Evolutionary conservation across 1,140 invertebrate species (phyloP), one percentile per base, ranked within the genome.

Genomic region (Microplitis mediator): DNA sequence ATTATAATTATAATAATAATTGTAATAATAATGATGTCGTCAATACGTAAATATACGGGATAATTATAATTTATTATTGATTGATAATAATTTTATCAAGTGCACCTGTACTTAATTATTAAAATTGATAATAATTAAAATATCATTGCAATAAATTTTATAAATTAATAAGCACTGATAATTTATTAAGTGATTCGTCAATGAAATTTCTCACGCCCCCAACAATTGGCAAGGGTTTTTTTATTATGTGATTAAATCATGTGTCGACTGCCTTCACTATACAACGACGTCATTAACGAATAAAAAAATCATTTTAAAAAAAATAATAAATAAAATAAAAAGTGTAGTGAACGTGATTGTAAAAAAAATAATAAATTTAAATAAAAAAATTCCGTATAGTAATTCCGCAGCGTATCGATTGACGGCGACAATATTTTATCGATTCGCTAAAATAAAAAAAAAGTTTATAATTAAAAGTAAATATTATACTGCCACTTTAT

Each of bases 401-500:
- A 69, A 16, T 45, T 45, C 39, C 39, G 1, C 2, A 45, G 11
- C 39, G 39, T 45, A 11, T 45, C 39, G 39, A 8, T 45, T 45
- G 6, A 45, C 39, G 39, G 8, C 39, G 39, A 45, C 39, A 45
- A 45, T 45, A 45, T 45, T 45, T 45, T 45, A 45, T 45, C 39
- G 39, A 45, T 45, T 45, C 11, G 39, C 39, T 13, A 67, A 74
- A 63, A 69, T 69, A 58, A 58, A 4, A 67, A 56, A 67, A 11
- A 34, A 68, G 45, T 73, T 61, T 71, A 52, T 63, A 56, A 56
- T 56, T 65, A 70, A 75, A 75, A 73, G 60, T 70, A 73, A 69
- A 74, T 69, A 73, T 72, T 76, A 77, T 77, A 84, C 82, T 83
- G 81, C 79, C 82, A 84, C 51, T 52, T 72, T 75, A 73, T 74